phyloP scores from a whole-genome alignment of 2,113 vertebrate genomes.

The Synodontis membranacea region DNA sequence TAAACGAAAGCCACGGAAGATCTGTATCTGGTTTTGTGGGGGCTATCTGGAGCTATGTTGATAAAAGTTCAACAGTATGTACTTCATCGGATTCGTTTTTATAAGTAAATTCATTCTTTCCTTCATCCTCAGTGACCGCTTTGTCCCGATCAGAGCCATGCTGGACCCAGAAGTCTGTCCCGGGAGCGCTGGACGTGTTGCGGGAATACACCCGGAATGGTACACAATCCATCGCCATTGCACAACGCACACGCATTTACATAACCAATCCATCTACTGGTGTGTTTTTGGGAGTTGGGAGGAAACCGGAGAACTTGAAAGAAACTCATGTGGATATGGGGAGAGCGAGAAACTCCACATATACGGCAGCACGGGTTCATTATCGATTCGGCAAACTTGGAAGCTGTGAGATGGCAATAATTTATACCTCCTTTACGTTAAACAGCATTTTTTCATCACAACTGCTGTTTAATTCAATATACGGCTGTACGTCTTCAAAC shows the following conservation, averaged over 20 bases:
- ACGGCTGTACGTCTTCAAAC: neutral
- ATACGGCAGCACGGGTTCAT: neutral
- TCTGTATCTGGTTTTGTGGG: neutral
- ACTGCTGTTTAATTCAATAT: neutral
- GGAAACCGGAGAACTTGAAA: neutral
- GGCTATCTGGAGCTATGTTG: slow-evolving; percentile 2
- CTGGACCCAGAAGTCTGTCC: neutral
- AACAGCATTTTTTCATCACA: neutral
- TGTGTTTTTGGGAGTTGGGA: neutral
- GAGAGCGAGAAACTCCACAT: neutral
- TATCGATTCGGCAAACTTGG: neutral
- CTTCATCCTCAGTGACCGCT: no score
- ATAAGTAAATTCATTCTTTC: neutral
- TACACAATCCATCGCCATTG: neutral
- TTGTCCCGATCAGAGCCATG: neutral
- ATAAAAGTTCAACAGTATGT: neutral
- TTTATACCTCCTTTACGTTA: neutral
- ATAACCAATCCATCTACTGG: neutral
- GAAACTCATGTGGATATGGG: neutral
- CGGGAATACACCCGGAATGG: neutral
- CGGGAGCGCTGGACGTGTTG: neutral
- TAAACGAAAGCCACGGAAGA: slow-evolving; percentile 5
- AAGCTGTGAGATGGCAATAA: neutral
- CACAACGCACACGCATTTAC: neutral
- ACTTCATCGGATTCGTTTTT: neutral